A percentile compares a stretch with the other conserved stretches of the same genome.
Evolutionary conservation across 2,113 vertebrate genomes (phyloP).

Genomic region (Microcebus lehilahytsara): DNA sequence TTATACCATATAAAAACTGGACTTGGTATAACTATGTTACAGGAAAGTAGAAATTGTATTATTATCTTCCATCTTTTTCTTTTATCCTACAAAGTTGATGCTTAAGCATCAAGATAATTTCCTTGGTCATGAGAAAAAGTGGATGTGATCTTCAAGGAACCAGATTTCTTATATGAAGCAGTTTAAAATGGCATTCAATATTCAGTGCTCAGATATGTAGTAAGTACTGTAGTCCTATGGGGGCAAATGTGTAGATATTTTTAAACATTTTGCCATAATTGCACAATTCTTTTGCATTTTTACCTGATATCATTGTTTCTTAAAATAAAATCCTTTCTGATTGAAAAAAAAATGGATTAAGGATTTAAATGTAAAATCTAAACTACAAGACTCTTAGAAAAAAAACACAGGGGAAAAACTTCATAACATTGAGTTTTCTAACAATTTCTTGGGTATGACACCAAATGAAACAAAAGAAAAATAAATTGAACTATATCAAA

Average conservation of each 20-base stretch:
- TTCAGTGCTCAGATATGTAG: constrained; percentile 98
- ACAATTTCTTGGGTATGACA: neutral
- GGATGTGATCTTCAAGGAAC: constrained; percentile 76
- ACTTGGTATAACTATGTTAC: constrained; percentile 66
- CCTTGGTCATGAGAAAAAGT: constrained; percentile 77
- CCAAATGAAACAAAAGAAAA: constrained; percentile 3
- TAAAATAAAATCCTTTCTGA: constrained; percentile 88
- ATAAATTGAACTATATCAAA: neutral
- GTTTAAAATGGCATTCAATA: constrained; percentile 83
- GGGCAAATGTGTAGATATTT: constrained; percentile 92
- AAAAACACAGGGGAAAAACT: neutral
- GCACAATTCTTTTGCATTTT: constrained; percentile 95
- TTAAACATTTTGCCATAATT: constrained; percentile 98
- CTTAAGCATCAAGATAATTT: constrained; percentile 68
- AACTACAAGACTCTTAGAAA: neutral
- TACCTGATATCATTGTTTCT: constrained; percentile 89
- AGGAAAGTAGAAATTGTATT: constrained; percentile 73
- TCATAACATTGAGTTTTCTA: neutral
- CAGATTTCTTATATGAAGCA: constrained; percentile 74
- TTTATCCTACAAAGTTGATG: constrained; percentile 66
- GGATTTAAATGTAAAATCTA: neutral
- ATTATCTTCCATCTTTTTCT: constrained; percentile 71
- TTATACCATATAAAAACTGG: constrained; percentile 36
- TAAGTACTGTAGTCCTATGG: constrained; percentile 98
- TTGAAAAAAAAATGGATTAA: constrained; percentile 74